These are phyloP conservation scores for Styela clava DNA, from an alignment of 23 tunicate species.

Conservation along the genomic window DNA sequence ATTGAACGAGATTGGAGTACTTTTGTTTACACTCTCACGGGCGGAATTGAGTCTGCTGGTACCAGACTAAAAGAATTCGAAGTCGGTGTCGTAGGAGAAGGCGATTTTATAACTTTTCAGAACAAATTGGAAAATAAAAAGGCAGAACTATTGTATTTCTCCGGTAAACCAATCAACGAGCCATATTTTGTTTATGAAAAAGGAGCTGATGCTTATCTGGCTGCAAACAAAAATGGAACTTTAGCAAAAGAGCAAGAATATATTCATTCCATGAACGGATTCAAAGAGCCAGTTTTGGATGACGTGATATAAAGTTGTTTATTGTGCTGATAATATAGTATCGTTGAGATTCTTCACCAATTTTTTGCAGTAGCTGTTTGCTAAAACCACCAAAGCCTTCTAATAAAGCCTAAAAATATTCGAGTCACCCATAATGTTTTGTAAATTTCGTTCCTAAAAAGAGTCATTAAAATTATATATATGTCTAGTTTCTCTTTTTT, in stretches of 20 bases:
- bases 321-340: too few relatives aligned
- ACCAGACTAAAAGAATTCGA: neutral
- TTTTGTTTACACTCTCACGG: neutral
- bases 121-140: neutral
- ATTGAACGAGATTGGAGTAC: neutral
- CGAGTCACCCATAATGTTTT: too few relatives aligned
- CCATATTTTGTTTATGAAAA: neutral
- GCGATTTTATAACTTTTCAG: neutral
- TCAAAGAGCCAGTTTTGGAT: neutral
- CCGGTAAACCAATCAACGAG: neutral
- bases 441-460: too few relatives aligned
- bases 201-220: neutral
- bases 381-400: too few relatives aligned
- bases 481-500: too few relatives aligned
- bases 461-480: too few relatives aligned
- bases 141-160: neutral
- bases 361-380: too few relatives aligned
- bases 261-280: neutral
- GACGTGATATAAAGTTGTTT: too few relatives aligned
- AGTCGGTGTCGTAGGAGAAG: neutral
- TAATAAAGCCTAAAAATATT: too few relatives aligned
- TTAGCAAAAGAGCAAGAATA: neutral
- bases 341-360: too few relatives aligned
- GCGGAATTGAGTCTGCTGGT: neutral
- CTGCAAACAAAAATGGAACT: neutral